Conservation (phyloP, 2,888 invertebrate species). For the Acleris sparsana region DNA sequence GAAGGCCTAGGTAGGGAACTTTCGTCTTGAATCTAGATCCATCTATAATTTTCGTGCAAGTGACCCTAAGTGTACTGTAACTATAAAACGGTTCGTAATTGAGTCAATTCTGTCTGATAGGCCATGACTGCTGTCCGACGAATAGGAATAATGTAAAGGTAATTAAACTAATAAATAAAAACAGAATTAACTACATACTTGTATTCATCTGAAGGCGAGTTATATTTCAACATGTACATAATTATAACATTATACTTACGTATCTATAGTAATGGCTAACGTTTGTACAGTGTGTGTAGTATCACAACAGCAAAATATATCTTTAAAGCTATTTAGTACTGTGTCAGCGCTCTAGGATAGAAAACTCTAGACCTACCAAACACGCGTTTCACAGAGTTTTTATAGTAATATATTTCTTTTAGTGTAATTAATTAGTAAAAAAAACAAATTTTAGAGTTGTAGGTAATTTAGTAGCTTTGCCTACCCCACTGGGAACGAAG, state of each 20-base stretch:
- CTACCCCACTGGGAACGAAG: neutral
- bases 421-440: neutral
- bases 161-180: neutral
- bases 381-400: too few species aligned
- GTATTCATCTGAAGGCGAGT: constrained; percentile 70
- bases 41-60: neutral
- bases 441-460: neutral
- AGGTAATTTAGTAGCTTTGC: too few species aligned
- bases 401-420: too few species aligned
- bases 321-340: constrained; percentile 64
- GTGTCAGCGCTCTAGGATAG: neutral
- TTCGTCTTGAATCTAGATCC: neutral
- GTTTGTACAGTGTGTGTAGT: constrained; percentile 72
- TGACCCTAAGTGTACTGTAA: too few species aligned
- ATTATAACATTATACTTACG: constrained; percentile 32
- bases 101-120: too few species aligned
- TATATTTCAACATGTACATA: constrained; percentile 47
- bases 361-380: neutral
- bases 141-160: neutral
- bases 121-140: neutral
- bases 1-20: too few species aligned
- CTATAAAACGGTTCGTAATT: too few species aligned
- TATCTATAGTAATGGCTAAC: constrained; percentile 53
- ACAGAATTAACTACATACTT: constrained; percentile 54
- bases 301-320: constrained; percentile 76